Evolutionary conservation across 1,140 invertebrate species (phyloP), one percentile per base, ranked within the genome.

Genomic region (Vollenhovia emeryi): DNA sequence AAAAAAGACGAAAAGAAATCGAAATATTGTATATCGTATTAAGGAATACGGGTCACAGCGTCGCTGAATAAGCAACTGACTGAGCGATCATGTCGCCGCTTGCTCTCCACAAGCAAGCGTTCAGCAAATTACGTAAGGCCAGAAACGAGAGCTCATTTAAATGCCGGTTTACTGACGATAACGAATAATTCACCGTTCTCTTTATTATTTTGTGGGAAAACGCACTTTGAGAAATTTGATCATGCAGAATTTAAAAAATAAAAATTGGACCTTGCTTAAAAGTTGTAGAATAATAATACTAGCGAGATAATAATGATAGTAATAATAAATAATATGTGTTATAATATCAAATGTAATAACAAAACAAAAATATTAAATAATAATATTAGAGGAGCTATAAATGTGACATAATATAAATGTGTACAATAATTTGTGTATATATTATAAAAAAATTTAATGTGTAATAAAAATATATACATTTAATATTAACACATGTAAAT

Each of bases 81-180:
- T 90, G 15, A 86, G 88, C 73, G 52, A 80, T 85, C 85, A 86
- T 33, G 40, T 62, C 74, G 87, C 87, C 48, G 78, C 85, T 75
- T 59, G 30, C 57, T 76, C 85, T 83, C 33, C 33, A 74, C 74
- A 64, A 78, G 57, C 40, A 48, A 78, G 18, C 76, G 55, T 86
- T 87, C 79, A 91, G 86, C 86, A 90, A 92, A 93, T 92, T 92
- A 93, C 91, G 89, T 93, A 93, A 92, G 91, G 76, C 87, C 85
- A 87, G 90, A 80, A 93, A 92, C 87, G 91, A 90, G 90, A 91
- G 87, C 92, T 92, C 91, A 92, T 93, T 93, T 93, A 90, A 92
- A 93, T 93, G 91, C 91, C 88, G 68, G 84, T 62, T 73, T 59
- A 76, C 71, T 75, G 69, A 69, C 85, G 88, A 91, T 87, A 86